A percentile compares a stretch with the other conserved stretches of the same genome.
These are phyloP conservation scores for Drosophila phalerata DNA, from an alignment of 2,888 invertebrate species.

Conservation along the genomic window DNA sequence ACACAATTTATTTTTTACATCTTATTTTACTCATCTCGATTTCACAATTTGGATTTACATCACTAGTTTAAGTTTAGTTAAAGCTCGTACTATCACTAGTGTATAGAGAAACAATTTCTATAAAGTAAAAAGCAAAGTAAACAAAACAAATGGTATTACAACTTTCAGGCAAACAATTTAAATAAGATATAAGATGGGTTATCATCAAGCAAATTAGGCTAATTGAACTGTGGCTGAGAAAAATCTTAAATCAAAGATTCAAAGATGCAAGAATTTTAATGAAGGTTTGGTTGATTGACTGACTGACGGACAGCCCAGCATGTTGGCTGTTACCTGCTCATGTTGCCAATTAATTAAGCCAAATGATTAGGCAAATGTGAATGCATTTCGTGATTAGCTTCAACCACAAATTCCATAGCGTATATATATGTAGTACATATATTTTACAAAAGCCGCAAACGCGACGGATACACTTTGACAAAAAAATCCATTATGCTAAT, in stretches of 20 bases:
- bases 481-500: constrained; percentile 82
- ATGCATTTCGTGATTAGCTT: constrained; percentile 77
- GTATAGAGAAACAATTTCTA: no score
- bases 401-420: constrained; percentile 61
- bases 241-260: constrained; percentile 58
- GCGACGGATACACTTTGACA: constrained; percentile 58
- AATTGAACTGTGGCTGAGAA: constrained; percentile 54
- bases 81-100: background rate
- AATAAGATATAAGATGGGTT: constrained; percentile 5
- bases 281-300: constrained; percentile 38
- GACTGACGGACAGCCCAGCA: constrained; percentile 20
- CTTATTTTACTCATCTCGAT: no score
- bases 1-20: no score
- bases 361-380: constrained; percentile 75
- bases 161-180: background rate
- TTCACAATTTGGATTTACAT: no score
- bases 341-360: constrained; percentile 71
- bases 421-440: constrained; percentile 15
- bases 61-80: background rate
- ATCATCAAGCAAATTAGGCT: constrained; percentile 41
- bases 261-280: constrained; percentile 50
- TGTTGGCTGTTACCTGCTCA: background rate
- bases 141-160: background rate
- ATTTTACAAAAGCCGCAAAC: constrained; percentile 9
- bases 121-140: background rate